Base-by-base conservation (phyloP, 2,113 vertebrate species). In the Oryzias javanicus region DNA sequence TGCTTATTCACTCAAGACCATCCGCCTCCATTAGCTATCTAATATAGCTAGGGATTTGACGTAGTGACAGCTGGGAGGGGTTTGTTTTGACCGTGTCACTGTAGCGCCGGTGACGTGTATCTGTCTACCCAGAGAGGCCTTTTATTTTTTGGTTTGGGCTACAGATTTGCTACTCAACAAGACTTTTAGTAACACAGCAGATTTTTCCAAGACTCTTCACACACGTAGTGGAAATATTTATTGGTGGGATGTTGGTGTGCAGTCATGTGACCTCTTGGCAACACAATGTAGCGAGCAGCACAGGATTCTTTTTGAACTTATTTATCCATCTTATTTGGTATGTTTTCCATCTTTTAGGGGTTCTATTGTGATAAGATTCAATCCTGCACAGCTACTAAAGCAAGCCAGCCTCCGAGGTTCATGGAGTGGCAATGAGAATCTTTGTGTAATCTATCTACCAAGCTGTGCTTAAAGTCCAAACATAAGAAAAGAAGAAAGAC, bases 61-160 rank as follows among this genome's bases (percentile, higher is more conserved):
- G 14, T 47, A 45, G 80, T 72, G 78, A 74, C n/a, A 57, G 4
- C 35, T 8, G 6, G 68, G 76, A 60, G 68, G 65, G 69, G 67
- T 55, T 79, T 41, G 80, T 88, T 83, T 86, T 24, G 89, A 90
- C 89, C 89, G 55, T 88, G 85, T 90, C 90, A 91, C 90, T 90
- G 90, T 92, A 87, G 88, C 80, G 67, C 78, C 83, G 67, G 73
- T 80, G 88, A 74, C 49, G 64, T 72, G 74, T 78, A 76, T 74
- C 77, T 76, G 78, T 78, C 69, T 70, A 86, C 79, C 83, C 74
- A 85, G 77, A 85, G 84, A 81, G 86, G 84, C 88, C 86, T 89
- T 88, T 81, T 4, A 70, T 79, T 62, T 79, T 63, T 80, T 70
- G 64, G 67, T 78, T 81, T 54, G 73, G 79, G 82, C 75, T 78